Evolutionary conservation across 2,113 vertebrate species (phyloP), one percentile per base, ranked within the genome.

Genomic region (Vulpes lagopus): DNA sequence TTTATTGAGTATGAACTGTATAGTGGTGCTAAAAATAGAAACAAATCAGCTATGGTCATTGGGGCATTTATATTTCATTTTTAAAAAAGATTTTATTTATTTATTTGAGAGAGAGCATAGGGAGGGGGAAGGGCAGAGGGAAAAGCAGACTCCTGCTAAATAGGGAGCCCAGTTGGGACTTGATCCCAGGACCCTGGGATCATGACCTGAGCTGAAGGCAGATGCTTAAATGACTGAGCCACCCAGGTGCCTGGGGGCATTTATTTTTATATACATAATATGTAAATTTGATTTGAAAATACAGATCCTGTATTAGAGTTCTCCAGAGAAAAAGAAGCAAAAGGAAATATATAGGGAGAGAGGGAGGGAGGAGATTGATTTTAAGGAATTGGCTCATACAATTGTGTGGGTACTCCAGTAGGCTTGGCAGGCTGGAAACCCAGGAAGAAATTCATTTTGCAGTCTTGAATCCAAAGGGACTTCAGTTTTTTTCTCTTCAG

Each of bases 261-360:
- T 85, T 87, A 74, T 79, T 89, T 87, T 93, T 79, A 59, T 8
- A 32, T 82, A n/a, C 7, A 35, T 94, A 76, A 79, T 95, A 81
- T 9, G 32, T 86, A 86, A 74, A 82, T 94, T 76, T 55, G 32
- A 87, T 76, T 89, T 94, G 20, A 94, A 97, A 97, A 43, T 97
- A 89, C 43, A 30, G 32, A 79, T 83, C 11, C 12, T 86, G 11
- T 87, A 12, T 43, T 74, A 53, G 14, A 30, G 12, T 80, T 94
- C 64, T 88, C 59, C 23, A 71, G 59, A 86, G 65, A 87, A 87
- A 88, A 49, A 74, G 35, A 69, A 90, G 27, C 12, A 91, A 32
- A 62, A 83, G 30, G 11, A 81, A 12, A 9, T 60, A 14, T 12
- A 27, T 7, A 57, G 15, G 17, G 51, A 57, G 17, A 51, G 10